Conservation (phyloP, 53 echinoderm and acorn worm species). For the Paracentrotus lividus region DNA sequence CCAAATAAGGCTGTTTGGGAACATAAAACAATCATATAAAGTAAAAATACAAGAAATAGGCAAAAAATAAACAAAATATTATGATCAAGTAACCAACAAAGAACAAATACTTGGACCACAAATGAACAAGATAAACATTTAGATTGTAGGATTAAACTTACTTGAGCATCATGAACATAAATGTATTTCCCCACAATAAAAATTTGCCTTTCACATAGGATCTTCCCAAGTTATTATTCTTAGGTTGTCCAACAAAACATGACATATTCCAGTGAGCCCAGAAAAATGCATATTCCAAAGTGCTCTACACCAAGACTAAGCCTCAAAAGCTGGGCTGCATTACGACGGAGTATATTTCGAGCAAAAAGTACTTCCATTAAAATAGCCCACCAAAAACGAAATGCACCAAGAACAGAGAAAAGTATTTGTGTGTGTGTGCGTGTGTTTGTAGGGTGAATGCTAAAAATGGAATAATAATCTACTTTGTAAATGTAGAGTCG, state of each 20-base stretch:
- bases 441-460: not conserved
- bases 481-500: constrained; percentile 24
- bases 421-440: not conserved
- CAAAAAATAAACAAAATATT: too few relatives aligned
- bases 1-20: too few relatives aligned
- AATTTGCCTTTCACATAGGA: not conserved
- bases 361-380: not conserved
- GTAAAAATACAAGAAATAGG: too few relatives aligned
- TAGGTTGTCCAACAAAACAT: not conserved
- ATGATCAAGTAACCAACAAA: too few relatives aligned
- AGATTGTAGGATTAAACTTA: not conserved
- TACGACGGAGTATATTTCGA: constrained; percentile 11
- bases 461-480: constrained; percentile 59
- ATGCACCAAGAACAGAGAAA: constrained; percentile 5
- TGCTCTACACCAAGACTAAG: not conserved
- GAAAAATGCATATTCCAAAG: not conserved
- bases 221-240: not conserved
- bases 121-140: not conserved
- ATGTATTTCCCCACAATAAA: not conserved
- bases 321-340: constrained; percentile 54
- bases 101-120: too few relatives aligned
- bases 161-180: not conserved
- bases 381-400: constrained; percentile 19
- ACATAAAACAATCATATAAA: too few relatives aligned
- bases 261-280: not conserved